A percentile compares a stretch with the other conserved stretches of the same genome.
Conservation (phyloP, 2,888 invertebrate genomes). For the Cryptosula pallasiana region DNA sequence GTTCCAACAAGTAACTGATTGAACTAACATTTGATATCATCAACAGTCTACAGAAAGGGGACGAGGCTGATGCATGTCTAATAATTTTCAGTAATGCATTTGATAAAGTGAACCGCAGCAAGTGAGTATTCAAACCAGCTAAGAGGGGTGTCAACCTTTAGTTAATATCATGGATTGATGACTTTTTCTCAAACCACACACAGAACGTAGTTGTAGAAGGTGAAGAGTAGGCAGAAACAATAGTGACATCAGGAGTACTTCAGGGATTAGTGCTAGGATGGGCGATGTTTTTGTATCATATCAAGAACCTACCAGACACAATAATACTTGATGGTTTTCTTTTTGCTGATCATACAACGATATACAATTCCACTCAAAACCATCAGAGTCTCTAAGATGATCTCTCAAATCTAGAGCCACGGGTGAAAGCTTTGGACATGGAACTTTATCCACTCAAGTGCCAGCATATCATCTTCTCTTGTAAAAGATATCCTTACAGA, state of each 20-base stretch:
- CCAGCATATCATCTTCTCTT: slow-evolving; percentile 1
- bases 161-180: neutral
- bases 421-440: neutral
- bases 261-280: neutral
- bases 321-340: neutral
- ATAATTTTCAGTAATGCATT: neutral
- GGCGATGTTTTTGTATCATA: neutral
- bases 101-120: slow-evolving; percentile 17
- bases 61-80: neutral
- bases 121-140: neutral
- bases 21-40: neutral
- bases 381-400: no score
- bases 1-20: neutral
- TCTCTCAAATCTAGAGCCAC: neutral
- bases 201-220: no score
- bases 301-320: neutral
- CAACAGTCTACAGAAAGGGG: neutral
- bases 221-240: neutral
- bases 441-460: neutral
- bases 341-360: neutral
- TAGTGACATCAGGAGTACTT: slow-evolving; percentile 11
- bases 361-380: neutral
- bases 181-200: neutral
- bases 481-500: neutral
- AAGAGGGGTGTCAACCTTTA: neutral